Conservation (phyloP, 2,113 vertebrate species). For the Oncorhynchus tshawytscha region DNA sequence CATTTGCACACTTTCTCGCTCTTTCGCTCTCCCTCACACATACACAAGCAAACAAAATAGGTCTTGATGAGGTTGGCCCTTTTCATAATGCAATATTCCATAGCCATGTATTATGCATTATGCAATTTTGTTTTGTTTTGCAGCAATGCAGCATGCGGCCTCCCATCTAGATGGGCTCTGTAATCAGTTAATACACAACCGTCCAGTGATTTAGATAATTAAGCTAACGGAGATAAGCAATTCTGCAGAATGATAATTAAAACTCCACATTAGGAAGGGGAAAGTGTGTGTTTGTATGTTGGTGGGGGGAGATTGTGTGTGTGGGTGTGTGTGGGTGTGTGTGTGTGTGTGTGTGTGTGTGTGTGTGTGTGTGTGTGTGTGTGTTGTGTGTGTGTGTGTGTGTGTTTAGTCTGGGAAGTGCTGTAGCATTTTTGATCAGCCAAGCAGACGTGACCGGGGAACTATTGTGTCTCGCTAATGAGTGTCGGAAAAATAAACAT, state of each 20-base stretch:
- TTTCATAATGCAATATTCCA: not conserved
- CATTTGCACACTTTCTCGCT: no score
- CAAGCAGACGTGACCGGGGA: constrained; percentile 33
- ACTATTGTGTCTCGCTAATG: constrained; percentile 45
- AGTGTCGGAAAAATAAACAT: not conserved
- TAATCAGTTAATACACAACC: not conserved
- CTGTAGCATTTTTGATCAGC: constrained; percentile 29
- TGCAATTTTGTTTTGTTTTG: not conserved
- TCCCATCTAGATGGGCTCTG: not conserved
- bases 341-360: not conserved
- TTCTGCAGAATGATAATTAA: constrained; percentile 7
- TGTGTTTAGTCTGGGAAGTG: not conserved
- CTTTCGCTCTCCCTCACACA: no score
- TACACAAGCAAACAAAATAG: not conserved
- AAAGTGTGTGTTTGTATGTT: not conserved
- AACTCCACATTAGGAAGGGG: not conserved
- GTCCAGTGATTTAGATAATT: not conserved
- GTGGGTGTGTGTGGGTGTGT: no score
- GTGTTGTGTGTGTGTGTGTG: not conserved
- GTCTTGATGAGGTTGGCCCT: not conserved
- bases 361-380: not conserved
- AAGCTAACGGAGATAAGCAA: not conserved
- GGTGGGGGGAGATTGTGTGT: not conserved
- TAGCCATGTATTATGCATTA: not conserved
- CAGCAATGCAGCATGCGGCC: not conserved